Evolutionary conservation across 2,797 vertebrate species (phyloP).

Genomic region (Nothura maculosa): DNA sequence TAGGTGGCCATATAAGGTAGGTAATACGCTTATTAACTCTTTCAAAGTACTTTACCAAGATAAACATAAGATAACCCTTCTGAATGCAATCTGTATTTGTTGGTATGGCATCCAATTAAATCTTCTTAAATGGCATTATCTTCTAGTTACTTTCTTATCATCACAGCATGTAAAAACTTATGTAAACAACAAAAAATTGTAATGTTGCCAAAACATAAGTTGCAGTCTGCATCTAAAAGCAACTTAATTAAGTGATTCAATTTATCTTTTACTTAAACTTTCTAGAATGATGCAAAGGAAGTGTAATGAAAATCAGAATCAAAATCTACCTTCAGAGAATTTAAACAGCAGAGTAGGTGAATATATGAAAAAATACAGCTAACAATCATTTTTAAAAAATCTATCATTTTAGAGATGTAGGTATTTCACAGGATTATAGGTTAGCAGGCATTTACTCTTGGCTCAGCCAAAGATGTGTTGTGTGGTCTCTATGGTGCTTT

Average conservation of each 20-base stretch:
- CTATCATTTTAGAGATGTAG: neutral
- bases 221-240: neutral
- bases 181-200: conserved; percentile 5
- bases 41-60: neutral
- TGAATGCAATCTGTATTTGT: neutral
- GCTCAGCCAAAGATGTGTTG: neutral
- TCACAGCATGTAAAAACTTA: neutral
- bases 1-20: neutral
- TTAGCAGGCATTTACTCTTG: neutral
- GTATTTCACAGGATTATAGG: neutral
- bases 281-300: conserved; percentile 9
- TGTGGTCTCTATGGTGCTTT: neutral
- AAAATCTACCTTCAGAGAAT: neutral
- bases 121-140: neutral
- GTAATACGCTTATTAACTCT: neutral
- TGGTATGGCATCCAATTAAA: neutral
- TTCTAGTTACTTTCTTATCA: neutral
- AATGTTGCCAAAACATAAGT: neutral
- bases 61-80: neutral
- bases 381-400: neutral
- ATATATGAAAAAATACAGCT: neutral
- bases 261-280: neutral
- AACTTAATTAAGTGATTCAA: conserved; percentile 18
- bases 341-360: neutral
- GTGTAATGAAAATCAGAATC: conserved; percentile 16